Evolutionary conservation across 1,140 invertebrate species (phyloP).

Genomic region (Meloidogyne hapla): DNA sequence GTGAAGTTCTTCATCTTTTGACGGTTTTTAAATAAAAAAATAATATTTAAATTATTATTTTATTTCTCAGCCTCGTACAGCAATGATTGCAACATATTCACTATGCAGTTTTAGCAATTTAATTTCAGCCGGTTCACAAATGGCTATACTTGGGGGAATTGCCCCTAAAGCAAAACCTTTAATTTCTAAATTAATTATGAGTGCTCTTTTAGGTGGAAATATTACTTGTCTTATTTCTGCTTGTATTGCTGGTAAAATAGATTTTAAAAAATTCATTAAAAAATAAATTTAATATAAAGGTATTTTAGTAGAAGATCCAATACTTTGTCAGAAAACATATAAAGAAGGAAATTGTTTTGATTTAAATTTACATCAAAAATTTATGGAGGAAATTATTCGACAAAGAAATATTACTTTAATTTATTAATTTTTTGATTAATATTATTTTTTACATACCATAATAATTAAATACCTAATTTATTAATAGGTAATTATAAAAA

Average conservation of each 20-base stretch:
- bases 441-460: too few relatives aligned
- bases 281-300: neutral
- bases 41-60: constrained; percentile 63
- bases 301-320: constrained; percentile 16
- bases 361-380: constrained; percentile 7
- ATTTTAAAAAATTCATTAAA: too few relatives aligned
- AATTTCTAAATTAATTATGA: constrained; percentile 48
- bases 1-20: constrained; percentile 64
- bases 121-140: constrained; percentile 79
- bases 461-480: too few relatives aligned
- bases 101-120: constrained; percentile 93
- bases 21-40: neutral
- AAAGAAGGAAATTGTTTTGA: constrained; percentile 9
- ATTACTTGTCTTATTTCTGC: constrained; percentile 54
- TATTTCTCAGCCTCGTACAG: constrained; percentile 58
- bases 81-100: constrained; percentile 82
- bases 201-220: constrained; percentile 46
- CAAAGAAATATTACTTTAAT: too few relatives aligned
- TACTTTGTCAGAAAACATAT: neutral
- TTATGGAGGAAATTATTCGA: constrained; percentile 13
- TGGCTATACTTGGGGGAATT: constrained; percentile 69
- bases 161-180: constrained; percentile 46
- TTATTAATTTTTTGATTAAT: too few relatives aligned
- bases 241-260: constrained; percentile 46
- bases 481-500: too few relatives aligned